A percentile compares a stretch with the other conserved stretches of the same genome.
Conservation (phyloP, 2,797 vertebrate species). For the Picus viridis region DNA sequence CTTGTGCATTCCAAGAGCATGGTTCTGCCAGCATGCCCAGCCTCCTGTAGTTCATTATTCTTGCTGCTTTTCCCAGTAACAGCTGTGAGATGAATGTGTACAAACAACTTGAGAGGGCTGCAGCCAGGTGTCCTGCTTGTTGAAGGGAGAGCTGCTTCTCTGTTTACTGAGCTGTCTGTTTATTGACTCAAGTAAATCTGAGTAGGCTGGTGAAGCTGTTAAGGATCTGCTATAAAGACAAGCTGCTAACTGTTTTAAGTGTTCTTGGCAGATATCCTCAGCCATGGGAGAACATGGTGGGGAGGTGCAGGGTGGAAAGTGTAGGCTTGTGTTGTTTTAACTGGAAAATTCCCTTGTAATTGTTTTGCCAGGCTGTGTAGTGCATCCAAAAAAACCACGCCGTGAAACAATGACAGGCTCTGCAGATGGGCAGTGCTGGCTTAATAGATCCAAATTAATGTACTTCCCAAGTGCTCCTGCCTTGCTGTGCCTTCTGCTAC, state of each 20-base stretch:
- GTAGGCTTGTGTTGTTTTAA: constrained; percentile 31
- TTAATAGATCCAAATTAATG: constrained; percentile 38
- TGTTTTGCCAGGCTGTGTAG: constrained; percentile 60
- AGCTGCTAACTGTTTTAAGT: constrained; percentile 63
- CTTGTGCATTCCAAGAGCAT: not conserved
- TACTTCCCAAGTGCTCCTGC: constrained; percentile 24
- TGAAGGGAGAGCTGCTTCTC: constrained; percentile 1
- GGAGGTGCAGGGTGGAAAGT: not conserved
- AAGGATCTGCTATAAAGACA: constrained; percentile 61
- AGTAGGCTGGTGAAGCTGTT: constrained; percentile 67
- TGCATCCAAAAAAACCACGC: constrained; percentile 50
- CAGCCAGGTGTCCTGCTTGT: constrained; percentile 51
- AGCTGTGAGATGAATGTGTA: constrained; percentile 48
- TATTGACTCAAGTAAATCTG: constrained; percentile 33
- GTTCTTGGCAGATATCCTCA: constrained; percentile 70
- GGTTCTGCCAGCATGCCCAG: not conserved
- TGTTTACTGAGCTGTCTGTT: constrained; percentile 67
- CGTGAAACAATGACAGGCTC: not conserved
- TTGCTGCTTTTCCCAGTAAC: not conserved
- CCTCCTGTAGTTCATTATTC: not conserved
- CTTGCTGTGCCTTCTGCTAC: constrained; percentile 53
- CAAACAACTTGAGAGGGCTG: not conserved
- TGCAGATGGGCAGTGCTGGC: constrained; percentile 32
- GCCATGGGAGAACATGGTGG: constrained; percentile 58
- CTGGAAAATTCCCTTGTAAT: constrained; percentile 73